Evolutionary conservation across 2,797 vertebrate species (phyloP).

Genomic region (Bryconaethiops microstoma): DNA sequence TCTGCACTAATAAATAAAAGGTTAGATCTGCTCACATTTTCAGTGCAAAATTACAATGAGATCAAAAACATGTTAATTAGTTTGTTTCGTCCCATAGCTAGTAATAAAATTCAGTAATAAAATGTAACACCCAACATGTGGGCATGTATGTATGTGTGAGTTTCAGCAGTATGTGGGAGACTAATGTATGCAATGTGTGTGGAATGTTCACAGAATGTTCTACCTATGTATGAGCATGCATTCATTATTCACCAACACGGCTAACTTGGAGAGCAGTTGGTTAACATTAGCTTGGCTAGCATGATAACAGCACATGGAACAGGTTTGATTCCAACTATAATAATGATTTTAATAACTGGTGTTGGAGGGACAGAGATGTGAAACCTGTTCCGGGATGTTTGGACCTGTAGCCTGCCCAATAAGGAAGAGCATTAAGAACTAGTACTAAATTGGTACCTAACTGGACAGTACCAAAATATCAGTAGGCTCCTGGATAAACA

Average conservation of each 20-base stretch:
- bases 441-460: no score
- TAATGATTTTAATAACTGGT: background rate
- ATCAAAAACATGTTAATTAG: background rate
- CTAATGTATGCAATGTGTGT: background rate
- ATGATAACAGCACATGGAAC: background rate
- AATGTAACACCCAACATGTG: background rate
- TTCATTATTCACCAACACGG: no score
- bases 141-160: background rate
- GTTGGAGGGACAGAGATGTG: background rate
- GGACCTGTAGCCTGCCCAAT: background rate
- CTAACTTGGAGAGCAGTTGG: no score
- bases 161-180: background rate
- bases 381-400: background rate
- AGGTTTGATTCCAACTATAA: background rate
- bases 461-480: no score
- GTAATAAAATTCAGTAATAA: background rate
- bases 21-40: background rate
- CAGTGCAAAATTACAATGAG: background rate
- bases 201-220: background rate
- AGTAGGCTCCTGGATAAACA: no score
- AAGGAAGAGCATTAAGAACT: no score
- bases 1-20: background rate
- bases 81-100: background rate
- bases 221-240: background rate
- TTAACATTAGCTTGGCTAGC: background rate